Conservation (phyloP, 2,113 vertebrate species). For the Gavia stellata region DNA sequence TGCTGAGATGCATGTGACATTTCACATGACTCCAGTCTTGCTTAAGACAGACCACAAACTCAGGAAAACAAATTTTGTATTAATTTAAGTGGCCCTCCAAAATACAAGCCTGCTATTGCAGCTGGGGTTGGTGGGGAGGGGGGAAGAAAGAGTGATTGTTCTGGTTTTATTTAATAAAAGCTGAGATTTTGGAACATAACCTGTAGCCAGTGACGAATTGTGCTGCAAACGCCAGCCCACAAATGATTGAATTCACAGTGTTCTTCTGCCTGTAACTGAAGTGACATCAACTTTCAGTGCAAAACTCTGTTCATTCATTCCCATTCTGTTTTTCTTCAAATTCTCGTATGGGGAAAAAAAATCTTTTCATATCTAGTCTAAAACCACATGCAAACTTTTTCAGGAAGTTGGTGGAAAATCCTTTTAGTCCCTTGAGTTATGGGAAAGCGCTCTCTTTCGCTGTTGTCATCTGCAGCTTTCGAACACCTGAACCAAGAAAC, state of each 20-base stretch:
- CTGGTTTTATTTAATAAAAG: not conserved
- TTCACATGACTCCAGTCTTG: not conserved
- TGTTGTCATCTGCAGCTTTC: not conserved
- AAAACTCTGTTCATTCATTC: not conserved
- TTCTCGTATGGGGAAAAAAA: not conserved
- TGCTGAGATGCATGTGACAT: not conserved
- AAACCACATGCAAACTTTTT: not conserved
- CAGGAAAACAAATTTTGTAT: not conserved
- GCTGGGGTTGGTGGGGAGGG: accelerated
- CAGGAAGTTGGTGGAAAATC: not conserved
- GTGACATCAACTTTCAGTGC: not conserved
- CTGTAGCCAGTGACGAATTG: not conserved
- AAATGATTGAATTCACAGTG: not conserved
- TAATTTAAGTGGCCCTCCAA: not conserved
- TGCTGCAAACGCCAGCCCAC: not conserved
- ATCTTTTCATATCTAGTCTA: not conserved
- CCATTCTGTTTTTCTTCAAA: not conserved
- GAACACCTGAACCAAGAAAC: not conserved
- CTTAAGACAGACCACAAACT: not conserved
- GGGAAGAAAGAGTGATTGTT: not conserved
- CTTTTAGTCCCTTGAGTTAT: not conserved
- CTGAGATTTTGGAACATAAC: not conserved
- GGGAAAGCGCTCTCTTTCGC: not conserved
- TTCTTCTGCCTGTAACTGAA: not conserved
- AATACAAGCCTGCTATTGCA: not conserved